A percentile compares a stretch with the other conserved stretches of the same genome.
These are phyloP conservation scores for Stenodema calcarata DNA, from an alignment of 2,888 invertebrate species.

Conservation along the genomic window DNA sequence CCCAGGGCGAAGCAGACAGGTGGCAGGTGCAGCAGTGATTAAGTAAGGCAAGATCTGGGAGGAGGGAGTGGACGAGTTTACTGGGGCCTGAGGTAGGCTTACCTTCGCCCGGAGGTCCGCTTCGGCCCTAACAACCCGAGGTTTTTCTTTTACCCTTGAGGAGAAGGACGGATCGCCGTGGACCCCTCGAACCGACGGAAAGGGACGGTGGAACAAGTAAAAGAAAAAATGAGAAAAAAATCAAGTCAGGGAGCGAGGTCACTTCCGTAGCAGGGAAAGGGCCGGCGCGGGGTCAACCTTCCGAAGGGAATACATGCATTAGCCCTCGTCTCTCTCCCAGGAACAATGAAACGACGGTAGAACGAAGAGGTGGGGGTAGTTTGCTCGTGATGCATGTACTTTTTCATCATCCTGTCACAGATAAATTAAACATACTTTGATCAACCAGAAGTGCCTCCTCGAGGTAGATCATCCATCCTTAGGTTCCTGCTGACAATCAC, in stretches of 20 bases:
- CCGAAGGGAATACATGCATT: slow-evolving; percentile 26
- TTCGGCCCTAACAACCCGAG: not conserved
- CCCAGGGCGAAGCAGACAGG: slow-evolving; percentile 17
- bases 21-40: slow-evolving; percentile 45
- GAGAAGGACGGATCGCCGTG: not conserved
- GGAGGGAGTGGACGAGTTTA: not conserved
- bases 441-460: not conserved
- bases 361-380: not conserved
- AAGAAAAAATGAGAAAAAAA: not conserved
- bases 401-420: not conserved
- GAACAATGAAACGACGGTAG: not conserved
- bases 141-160: not conserved
- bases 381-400: not conserved
- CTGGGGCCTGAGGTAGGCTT: not conserved
- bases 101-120: not conserved
- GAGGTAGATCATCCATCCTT: not conserved
- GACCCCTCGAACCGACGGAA: not conserved
- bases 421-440: not conserved
- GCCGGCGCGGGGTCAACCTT: not conserved
- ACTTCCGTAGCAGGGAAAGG: slow-evolving; percentile 3
- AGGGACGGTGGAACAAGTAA: not conserved
- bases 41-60: slow-evolving; percentile 21
- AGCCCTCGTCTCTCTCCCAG: not conserved
- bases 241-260: slow-evolving; percentile 39
- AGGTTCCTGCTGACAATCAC: no score